Base-by-base conservation (phyloP, 1,140 invertebrate genomes). In the Hyles vespertilio region DNA sequence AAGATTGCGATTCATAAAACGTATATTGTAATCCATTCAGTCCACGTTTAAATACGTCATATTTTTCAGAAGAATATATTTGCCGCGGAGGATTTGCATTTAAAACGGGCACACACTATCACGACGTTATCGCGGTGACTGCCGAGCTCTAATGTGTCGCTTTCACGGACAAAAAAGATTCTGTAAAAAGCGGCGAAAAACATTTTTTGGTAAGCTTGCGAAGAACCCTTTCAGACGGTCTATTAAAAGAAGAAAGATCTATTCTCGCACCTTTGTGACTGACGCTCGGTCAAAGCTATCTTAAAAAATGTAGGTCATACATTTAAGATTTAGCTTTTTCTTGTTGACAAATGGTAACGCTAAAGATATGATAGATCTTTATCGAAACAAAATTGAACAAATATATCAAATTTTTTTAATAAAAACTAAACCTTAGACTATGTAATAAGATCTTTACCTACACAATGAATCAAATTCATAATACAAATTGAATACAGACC, bases 201-300 rank as follows among this genome's bases (percentile, higher is more conserved):
- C 51, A 61, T 61, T 63, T 69, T 65, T 63, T 50, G 51, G 51
- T 5, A 54, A 60, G 45, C 50, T 67, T 47, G 58, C 51, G 43
- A 59, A 54, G 56, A 58, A 67, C 63, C 62, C 64, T 69, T 69
- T 69, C 59, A 59, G 63, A 57, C 40, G 64, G 47, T 60, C 61
- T 69, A 67, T 72, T 69, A 65, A 63, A 65, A 61, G 61, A 63
- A 65, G 63, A 69, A 68, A 62, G 57, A 66, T 65, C 59, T 67
- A 63, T 65, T 55, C 48, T 47, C 22, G 43, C 47, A 34, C 54
- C 56, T 69, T 69, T 72, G 53, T 69, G 51, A 54, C 32, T 45
- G 49, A n/a, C 34, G 51, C 58, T 56, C 56, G 50, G 45, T 51
- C 43, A 48, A 48, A 11, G 50, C 52, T 56, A 6, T 55, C 34